Evolutionary conservation across 30 jellyfish, hydroid and myxozoan genomes (phyloP).

Genomic region (Chrysaora quinquecirrha): DNA sequence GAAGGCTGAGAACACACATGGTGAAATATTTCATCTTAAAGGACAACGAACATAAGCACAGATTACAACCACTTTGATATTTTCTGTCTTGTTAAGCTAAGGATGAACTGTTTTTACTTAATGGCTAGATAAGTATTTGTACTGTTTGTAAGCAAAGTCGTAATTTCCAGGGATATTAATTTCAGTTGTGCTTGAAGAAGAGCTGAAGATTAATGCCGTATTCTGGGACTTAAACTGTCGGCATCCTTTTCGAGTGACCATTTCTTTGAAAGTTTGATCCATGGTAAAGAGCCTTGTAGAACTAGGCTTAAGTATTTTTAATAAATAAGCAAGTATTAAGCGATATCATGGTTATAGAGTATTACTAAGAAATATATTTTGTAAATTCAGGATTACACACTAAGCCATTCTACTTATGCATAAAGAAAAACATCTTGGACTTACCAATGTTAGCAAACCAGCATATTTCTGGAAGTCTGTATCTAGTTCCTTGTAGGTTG

Average conservation of each 20-base stretch:
- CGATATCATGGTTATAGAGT: conserved; percentile 43
- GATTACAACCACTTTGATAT: conserved; percentile 35
- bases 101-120: conserved; percentile 65
- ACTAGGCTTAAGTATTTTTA: conserved; percentile 59
- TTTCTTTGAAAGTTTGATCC: conserved; percentile 31
- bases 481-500: conserved; percentile 98
- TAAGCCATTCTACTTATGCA: conserved; percentile 46
- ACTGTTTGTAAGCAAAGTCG: conserved; percentile 13
- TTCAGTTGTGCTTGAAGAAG: conserved; percentile 48
- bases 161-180: conserved; percentile 44
- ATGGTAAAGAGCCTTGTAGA: not conserved
- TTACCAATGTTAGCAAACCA: conserved; percentile 96
- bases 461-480: conserved; percentile 97
- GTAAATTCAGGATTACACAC: conserved; percentile 67
- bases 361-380: conserved; percentile 52
- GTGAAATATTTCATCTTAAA: not conserved
- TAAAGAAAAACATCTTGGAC: conserved; percentile 21
- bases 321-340: conserved; percentile 56
- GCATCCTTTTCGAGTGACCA: conserved; percentile 58
- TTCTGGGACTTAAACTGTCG: conserved; percentile 60
- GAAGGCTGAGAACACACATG: not conserved
- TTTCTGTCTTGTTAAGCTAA: conserved; percentile 42
- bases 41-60: conserved; percentile 36
- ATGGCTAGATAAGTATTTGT: conserved; percentile 8
- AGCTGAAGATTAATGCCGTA: conserved; percentile 36